A percentile compares a stretch with the other conserved stretches of the same genome.
These are phyloP conservation scores for Kryptopterus vitreolus DNA, from an alignment of 2,797 vertebrate genomes.

Conservation along the genomic window DNA sequence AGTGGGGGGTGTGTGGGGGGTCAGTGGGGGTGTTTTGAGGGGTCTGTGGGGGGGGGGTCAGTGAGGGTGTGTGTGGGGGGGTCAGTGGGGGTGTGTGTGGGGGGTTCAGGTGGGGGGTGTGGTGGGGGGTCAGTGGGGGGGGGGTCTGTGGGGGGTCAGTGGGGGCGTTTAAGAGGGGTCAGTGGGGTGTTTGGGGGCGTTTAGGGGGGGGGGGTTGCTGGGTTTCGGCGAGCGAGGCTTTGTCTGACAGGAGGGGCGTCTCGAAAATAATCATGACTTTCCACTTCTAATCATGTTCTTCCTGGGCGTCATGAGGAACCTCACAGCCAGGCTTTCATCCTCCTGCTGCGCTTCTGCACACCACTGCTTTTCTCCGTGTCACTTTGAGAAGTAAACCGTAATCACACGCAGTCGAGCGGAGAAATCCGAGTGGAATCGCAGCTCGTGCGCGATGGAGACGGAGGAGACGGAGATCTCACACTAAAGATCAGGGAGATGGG, in stretches of 20 bases:
- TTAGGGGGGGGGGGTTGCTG: background rate
- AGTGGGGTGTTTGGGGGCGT: too few species aligned
- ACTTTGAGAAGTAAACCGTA: conserved; percentile 3
- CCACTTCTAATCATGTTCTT: conserved; percentile 35
- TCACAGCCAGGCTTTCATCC: conserved; percentile 17
- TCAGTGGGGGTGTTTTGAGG: too few species aligned
- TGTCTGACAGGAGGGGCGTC: conserved; percentile 7
- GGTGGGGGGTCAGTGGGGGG: too few species aligned
- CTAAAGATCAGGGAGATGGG: background rate
- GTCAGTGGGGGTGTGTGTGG: too few species aligned
- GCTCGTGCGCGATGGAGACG: background rate
- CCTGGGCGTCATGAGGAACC: conserved; percentile 22
- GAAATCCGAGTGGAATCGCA: background rate
- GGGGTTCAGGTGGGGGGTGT: too few species aligned
- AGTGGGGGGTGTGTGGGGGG: too few species aligned
- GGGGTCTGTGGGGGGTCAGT: too few species aligned
- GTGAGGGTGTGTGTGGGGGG: too few species aligned
- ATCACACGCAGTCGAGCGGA: background rate
- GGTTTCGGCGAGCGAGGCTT: conserved; percentile 15
- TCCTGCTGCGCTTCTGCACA: background rate
- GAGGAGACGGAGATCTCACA: background rate
- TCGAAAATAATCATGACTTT: conserved; percentile 29
- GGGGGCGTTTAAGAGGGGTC: too few species aligned
- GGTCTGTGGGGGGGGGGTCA: too few species aligned
- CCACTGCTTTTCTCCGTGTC: background rate